Conservation (phyloP, 2,888 invertebrate genomes). For the Agonopterix heracliana region DNA sequence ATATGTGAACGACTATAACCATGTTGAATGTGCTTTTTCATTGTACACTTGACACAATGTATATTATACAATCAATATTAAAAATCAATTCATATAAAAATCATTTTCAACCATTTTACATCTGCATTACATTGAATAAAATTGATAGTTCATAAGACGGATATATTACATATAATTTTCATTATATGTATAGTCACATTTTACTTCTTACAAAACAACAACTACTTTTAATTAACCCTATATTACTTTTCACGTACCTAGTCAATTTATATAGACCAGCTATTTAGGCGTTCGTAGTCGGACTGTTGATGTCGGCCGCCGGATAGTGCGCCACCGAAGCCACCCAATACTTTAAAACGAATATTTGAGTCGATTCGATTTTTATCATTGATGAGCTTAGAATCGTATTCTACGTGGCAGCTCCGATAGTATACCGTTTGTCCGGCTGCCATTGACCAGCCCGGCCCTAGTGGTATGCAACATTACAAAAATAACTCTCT, state of each 20-base stretch:
- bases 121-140: slow-evolving; percentile 52
- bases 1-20: slow-evolving; percentile 41
- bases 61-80: slow-evolving; percentile 58
- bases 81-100: slow-evolving; percentile 72
- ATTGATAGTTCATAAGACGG: slow-evolving; percentile 73
- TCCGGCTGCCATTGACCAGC: slow-evolving; percentile 16
- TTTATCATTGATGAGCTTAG: too few relatives aligned
- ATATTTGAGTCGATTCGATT: too few relatives aligned
- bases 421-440: too few relatives aligned
- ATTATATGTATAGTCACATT: slow-evolving; percentile 67
- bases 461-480: slow-evolving; percentile 14
- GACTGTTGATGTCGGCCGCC: slow-evolving; percentile 15
- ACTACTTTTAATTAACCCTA: slow-evolving; percentile 67
- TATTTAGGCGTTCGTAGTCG: slow-evolving; percentile 51
- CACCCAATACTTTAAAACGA: too few relatives aligned
- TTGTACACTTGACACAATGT: slow-evolving; percentile 53
- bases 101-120: slow-evolving; percentile 63
- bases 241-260: slow-evolving; percentile 51
- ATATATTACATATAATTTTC: slow-evolving; percentile 69
- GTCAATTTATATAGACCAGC: slow-evolving; percentile 46
- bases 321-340: too few relatives aligned
- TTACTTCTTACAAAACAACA: slow-evolving; percentile 73
- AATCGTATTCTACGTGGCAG: too few relatives aligned
- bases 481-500: slow-evolving; percentile 61
- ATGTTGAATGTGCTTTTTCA: slow-evolving; percentile 33